These are phyloP conservation scores for Biston stratarius DNA, from an alignment of 2,888 invertebrate species.

Conservation along the genomic window DNA sequence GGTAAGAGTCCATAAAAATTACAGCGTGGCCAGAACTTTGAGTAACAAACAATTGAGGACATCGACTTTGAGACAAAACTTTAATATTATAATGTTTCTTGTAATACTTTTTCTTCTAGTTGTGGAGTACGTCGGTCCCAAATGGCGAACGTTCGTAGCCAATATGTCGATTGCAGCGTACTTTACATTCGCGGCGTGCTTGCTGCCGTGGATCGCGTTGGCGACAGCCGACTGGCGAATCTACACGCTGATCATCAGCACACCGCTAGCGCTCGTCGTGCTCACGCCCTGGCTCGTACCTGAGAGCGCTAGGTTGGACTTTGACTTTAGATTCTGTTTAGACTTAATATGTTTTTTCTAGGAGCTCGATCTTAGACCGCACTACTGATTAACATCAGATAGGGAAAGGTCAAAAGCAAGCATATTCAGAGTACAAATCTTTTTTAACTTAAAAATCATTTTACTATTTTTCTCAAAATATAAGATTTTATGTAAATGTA, in stretches of 20 bases:
- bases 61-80: too few relatives aligned
- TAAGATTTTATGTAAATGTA: too few relatives aligned
- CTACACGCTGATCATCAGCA: slow-evolving; percentile 91
- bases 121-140: slow-evolving; percentile 94
- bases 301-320: slow-evolving; percentile 86
- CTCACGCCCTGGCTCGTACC: slow-evolving; percentile 92
- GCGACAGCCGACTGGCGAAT: slow-evolving; percentile 92
- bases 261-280: slow-evolving; percentile 89
- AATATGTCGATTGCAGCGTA: slow-evolving; percentile 96
- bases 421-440: too few relatives aligned
- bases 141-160: slow-evolving; percentile 96
- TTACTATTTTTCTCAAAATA: too few relatives aligned
- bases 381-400: too few relatives aligned
- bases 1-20: too few relatives aligned
- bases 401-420: too few relatives aligned
- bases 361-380: too few relatives aligned
- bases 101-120: slow-evolving; percentile 82
- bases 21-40: too few relatives aligned
- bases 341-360: neutral
- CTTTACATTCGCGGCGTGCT: slow-evolving; percentile 93
- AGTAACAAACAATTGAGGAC: too few relatives aligned
- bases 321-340: neutral
- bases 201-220: slow-evolving; percentile 95
- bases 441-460: too few relatives aligned
- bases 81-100: too few relatives aligned